A percentile compares a stretch with the other conserved stretches of the same genome.
Conservation (phyloP, 2,797 vertebrate genomes). For the Propithecus deckenii region DNA sequence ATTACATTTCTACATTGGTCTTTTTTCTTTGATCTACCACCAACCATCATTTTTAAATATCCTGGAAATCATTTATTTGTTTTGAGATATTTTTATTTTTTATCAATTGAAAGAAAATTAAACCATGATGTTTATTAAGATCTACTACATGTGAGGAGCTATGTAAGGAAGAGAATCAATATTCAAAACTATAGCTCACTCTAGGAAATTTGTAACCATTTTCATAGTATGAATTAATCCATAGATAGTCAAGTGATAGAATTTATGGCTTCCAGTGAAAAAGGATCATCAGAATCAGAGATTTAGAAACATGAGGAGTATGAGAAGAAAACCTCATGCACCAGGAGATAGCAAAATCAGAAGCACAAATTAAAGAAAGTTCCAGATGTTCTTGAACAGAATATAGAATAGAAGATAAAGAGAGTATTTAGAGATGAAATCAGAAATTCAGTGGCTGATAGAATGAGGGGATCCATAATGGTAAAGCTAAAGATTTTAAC, state of each 20-base stretch:
- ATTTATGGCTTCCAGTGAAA: neutral
- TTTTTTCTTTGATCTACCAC: neutral
- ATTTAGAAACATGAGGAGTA: neutral
- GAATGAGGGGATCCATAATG: neutral
- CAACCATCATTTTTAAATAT: neutral
- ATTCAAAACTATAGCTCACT: neutral
- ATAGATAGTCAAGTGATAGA: neutral
- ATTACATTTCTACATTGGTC: neutral
- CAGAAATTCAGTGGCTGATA: neutral
- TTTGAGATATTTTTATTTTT: neutral
- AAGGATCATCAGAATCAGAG: neutral
- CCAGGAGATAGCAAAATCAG: neutral
- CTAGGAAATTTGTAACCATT: neutral
- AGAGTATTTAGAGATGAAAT: neutral
- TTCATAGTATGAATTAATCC: neutral
- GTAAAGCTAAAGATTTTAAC: neutral
- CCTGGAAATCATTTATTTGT: neutral
- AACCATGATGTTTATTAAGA: neutral
- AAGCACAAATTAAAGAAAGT: neutral
- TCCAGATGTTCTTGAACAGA: neutral
- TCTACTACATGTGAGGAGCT: neutral
- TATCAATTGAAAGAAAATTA: slow-evolving; percentile 11
- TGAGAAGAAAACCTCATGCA: neutral
- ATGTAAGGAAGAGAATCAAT: neutral
- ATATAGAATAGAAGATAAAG: neutral